Evolutionary conservation across 2,113 vertebrate species (phyloP).

Genomic region (Varanus komodoensis): DNA sequence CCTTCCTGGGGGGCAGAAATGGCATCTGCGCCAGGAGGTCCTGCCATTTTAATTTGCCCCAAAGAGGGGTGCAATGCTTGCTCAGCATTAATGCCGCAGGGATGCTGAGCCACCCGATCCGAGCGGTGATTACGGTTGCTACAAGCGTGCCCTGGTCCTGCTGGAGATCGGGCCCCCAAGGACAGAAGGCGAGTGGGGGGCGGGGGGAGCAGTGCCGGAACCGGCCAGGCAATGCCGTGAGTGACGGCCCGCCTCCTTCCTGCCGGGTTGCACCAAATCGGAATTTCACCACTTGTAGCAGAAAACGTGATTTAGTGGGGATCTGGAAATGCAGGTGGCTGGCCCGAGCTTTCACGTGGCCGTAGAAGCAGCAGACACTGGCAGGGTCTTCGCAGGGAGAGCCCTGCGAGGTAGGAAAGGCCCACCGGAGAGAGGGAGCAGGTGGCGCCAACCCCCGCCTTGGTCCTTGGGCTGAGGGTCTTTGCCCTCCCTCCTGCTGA

Average conservation of each 20-base stretch:
- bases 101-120: not conserved
- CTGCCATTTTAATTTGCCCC: not conserved
- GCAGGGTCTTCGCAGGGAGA: too few species aligned
- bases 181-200: too few species aligned
- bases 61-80: not conserved
- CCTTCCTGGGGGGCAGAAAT: not conserved
- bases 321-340: not conserved
- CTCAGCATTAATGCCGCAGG: not conserved
- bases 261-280: not conserved
- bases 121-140: not conserved
- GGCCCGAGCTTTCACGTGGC: too few species aligned
- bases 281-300: rapidly evolving
- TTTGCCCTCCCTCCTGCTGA: too few species aligned
- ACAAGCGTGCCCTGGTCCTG: not conserved
- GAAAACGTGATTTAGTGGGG: not conserved
- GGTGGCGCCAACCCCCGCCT: too few species aligned
- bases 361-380: too few species aligned
- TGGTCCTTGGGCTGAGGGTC: too few species aligned
- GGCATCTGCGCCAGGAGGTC: not conserved
- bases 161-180: not conserved
- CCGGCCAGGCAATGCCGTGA: rapidly evolving
- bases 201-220: too few species aligned
- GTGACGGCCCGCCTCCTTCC: not conserved
- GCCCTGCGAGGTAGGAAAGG: too few species aligned
- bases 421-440: too few species aligned